These are phyloP conservation scores for Anguilla japonica DNA, from an alignment of 2,113 vertebrate genomes.

Conservation along the genomic window DNA sequence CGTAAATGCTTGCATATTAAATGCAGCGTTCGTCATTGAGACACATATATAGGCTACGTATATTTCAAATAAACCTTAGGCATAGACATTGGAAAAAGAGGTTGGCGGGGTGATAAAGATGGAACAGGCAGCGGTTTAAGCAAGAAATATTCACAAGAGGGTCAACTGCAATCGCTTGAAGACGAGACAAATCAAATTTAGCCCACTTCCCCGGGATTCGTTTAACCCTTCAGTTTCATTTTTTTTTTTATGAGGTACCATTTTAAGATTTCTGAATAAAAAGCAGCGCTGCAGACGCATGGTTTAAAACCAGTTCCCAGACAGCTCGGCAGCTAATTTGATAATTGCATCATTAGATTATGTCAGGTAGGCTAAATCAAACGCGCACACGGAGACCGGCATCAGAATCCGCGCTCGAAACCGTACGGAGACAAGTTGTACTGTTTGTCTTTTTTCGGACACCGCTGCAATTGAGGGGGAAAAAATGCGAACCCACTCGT, in stretches of 20 bases:
- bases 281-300: not conserved
- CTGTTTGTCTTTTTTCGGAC: conserved; percentile 9
- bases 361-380: conserved; percentile 10
- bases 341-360: not conserved
- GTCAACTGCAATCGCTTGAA: not conserved
- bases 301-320: not conserved
- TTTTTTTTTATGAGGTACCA: not conserved
- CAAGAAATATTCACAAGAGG: not conserved
- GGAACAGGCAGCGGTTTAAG: not conserved
- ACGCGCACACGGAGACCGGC: conserved; percentile 4
- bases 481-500: conserved; percentile 10
- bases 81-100: not conserved
- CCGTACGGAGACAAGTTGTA: conserved; percentile 16
- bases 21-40: not conserved
- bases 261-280: conserved; percentile 15
- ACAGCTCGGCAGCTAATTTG: not conserved
- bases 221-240: not conserved
- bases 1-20: not conserved
- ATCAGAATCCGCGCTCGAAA: not conserved
- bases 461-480: conserved; percentile 24
- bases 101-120: not conserved
- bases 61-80: not conserved
- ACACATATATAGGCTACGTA: not conserved
- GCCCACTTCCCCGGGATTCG: not conserved
- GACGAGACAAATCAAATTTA: not conserved